A percentile compares a stretch with the other conserved stretches of the same genome.
phyloP scores from a whole-genome alignment of 2,113 vertebrate genomes.

The Pelecanus crispus region DNA sequence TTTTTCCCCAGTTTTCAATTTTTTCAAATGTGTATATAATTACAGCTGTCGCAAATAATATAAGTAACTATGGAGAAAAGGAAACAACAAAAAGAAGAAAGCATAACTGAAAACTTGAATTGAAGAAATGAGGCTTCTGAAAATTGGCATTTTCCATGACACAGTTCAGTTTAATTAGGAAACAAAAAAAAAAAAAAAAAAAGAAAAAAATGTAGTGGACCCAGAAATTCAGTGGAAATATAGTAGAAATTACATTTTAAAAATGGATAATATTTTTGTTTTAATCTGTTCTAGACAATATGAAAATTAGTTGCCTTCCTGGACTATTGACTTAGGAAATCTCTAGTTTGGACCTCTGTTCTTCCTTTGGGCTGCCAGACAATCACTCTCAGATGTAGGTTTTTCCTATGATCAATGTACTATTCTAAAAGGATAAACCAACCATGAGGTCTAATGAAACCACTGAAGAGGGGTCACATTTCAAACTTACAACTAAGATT shows the following conservation, averaged over 20 bases:
- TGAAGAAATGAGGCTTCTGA: neutral
- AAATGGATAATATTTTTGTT: neutral
- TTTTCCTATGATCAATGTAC: neutral
- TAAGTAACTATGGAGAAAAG: neutral
- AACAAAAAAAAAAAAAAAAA: neutral
- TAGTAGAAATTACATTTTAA: neutral
- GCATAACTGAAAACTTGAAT: neutral
- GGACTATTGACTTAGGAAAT: neutral
- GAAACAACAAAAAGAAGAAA: neutral
- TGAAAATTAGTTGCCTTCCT: neutral
- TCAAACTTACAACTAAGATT: neutral
- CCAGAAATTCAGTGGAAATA: neutral
- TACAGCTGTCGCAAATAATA: neutral
- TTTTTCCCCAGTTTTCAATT: neutral
- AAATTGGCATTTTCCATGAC: neutral
- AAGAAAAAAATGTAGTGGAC: neutral
- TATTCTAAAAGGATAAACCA: neutral
- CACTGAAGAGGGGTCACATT: neutral
- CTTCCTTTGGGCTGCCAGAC: neutral
- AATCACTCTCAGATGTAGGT: neutral
- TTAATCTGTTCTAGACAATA: neutral
- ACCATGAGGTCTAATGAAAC: neutral
- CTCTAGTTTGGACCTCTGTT: neutral
- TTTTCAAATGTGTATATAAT: neutral
- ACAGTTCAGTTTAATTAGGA: neutral